Evolutionary conservation across 2,888 invertebrate species (phyloP), one percentile per base, ranked within the genome.

Genomic region (Pristionchus exspectatus): DNA sequence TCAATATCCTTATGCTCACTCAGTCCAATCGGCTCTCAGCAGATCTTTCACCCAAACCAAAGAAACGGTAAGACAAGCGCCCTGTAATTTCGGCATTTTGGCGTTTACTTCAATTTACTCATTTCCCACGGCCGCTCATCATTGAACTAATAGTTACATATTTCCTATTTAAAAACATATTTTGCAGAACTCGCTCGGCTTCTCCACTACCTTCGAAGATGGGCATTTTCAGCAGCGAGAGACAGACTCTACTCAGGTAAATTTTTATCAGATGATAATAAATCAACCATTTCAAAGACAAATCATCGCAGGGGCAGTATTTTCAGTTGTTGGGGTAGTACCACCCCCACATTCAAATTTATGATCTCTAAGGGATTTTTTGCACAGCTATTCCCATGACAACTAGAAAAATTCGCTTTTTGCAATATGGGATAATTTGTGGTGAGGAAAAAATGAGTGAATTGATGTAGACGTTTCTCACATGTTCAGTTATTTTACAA

Each of bases 201-300:
- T 85, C 84, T 85, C 84, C 84, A 59, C 84, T 85, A 0, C 84
- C 84, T 24, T 85, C 84, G 0, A 85, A 85, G 59, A 85, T 85
- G 84, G 84, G 84, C 27, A 85, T 85, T 33, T 33, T 85, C 18
- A 85, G 84, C 59, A 59, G 33, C 21, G 84, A 85, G 18, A 24
- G 84, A 85, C 84, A 85, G 59, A 85, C 84, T 21, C 59, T 85
- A 18, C 56, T 85, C 59, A 56, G 84, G 84, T 85, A 12, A 24
- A 7, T 21, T 7, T 44, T 38, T 3, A 38, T 5, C 27, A 7
- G 16, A 38, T 0, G 4, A 3, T 7, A 50, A 50, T 50, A 50
- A 50, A 50, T 50, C 44, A 50, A 10, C 44, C 4, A 50, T 9
- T 50, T 50, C 44, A 50, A 50, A 7, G 44, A 3, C 9, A 50